Evolutionary conservation across 1,140 invertebrate species (phyloP).

Genomic region (Elymnias hypermnestra): DNA sequence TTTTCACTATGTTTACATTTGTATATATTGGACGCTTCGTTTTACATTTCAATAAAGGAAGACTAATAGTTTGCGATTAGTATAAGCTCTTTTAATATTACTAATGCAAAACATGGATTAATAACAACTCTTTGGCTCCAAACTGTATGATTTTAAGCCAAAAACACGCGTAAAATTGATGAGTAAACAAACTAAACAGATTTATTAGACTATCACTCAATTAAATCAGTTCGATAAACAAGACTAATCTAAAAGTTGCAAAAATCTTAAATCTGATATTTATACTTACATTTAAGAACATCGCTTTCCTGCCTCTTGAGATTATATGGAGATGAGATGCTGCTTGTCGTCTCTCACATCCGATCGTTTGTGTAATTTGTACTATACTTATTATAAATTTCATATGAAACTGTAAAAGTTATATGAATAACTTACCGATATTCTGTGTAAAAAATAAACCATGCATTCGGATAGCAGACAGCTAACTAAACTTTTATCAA

Average conservation of each 20-base stretch:
- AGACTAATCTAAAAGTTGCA: no score
- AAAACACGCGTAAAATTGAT: constrained; percentile 31
- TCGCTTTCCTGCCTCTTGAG: constrained; percentile 22
- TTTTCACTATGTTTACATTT: no score
- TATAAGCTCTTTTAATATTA: not conserved
- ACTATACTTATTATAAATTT: constrained; percentile 23
- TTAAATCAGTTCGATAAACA: constrained; percentile 44
- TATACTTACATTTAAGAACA: constrained; percentile 25
- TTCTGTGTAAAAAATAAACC: constrained; percentile 16
- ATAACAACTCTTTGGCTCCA: not conserved
- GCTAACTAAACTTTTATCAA: constrained; percentile 2
- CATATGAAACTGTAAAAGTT: constrained; percentile 12
- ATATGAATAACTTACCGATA: constrained; percentile 11
- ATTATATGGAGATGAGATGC: constrained; percentile 14
- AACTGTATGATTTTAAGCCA: constrained; percentile 24
- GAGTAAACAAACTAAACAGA: constrained; percentile 34
- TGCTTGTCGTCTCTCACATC: constrained; percentile 19
- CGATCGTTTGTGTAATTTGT: constrained; percentile 26
- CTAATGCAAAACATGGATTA: not conserved
- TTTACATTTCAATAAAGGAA: no score
- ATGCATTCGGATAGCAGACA: constrained; percentile 14
- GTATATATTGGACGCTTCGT: no score
- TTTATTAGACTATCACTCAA: constrained; percentile 31
- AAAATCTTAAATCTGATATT: constrained; percentile 11
- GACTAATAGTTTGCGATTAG: not conserved